A percentile compares a stretch with the other conserved stretches of the same genome.
phyloP scores from a whole-genome alignment of 2,113 vertebrate species.

The Todiramphus chloris region DNA sequence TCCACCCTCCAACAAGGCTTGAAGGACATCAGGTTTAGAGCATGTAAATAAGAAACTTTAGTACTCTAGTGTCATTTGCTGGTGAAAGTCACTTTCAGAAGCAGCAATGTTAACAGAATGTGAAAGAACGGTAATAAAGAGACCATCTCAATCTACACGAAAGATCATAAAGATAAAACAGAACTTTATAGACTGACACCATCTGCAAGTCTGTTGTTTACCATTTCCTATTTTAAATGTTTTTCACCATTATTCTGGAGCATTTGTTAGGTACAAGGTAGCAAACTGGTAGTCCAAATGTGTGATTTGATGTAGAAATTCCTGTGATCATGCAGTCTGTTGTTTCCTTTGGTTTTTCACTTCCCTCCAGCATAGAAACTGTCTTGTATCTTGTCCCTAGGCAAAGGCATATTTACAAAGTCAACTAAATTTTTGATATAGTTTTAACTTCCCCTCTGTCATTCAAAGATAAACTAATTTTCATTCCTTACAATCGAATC shows the following conservation, averaged over 20 bases:
- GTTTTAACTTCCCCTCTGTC: not conserved
- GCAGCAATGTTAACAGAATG: not conserved
- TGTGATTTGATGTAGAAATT: not conserved
- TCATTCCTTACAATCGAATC: not conserved
- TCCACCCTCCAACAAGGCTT: not conserved
- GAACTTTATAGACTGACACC: not conserved
- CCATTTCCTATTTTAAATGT: not conserved
- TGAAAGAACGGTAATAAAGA: not conserved
- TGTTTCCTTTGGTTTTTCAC: not conserved
- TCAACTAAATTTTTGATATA: not conserved
- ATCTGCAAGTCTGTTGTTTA: not conserved
- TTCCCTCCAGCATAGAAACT: not conserved
- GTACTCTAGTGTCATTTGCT: not conserved
- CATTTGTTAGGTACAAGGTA: not conserved
- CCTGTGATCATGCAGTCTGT: not conserved
- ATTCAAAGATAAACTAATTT: not conserved
- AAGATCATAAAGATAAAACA: not conserved
- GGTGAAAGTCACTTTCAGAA: not conserved
- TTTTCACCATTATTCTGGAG: not conserved
- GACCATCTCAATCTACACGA: not conserved
- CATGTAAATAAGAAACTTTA: not conserved
- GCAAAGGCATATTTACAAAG: not conserved
- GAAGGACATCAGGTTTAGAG: not conserved
- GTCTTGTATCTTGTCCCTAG: not conserved
- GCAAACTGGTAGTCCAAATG: not conserved